Base-by-base conservation (phyloP, 2,797 vertebrate genomes). In the Enteromius radiatus region DNA sequence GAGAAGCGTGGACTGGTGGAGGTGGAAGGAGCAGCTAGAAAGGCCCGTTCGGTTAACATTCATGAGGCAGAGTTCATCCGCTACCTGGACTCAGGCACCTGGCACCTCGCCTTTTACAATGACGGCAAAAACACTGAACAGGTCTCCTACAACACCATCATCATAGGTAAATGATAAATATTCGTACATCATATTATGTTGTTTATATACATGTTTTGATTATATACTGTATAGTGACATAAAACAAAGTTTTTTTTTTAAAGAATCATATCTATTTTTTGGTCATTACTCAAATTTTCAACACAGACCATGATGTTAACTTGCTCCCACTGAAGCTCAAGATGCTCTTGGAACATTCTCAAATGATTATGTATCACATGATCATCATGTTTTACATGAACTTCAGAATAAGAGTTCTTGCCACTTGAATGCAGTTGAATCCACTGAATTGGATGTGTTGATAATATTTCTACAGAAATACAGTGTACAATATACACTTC, bases 31-130 rank as follows among this genome's bases (percentile, higher is more conserved):
- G 86, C 89, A 0, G 90, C 91, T 26, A 93, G 97, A 7, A 95
- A 95, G 87, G 84, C 94, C 0, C 94, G 98, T 74, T 98, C 97
- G 0, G 89, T 99, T 77, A 98, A 94, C 33, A 90, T 98, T 41
- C 97, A 98, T 0, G 97, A 99, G 86, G 97, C 97, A 0, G 97
- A 97, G 70, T 99, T 99, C 86, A 98, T 99, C 90, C 98, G 98
- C 89, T 99, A 96, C 91, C 90, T 99, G 90, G 98, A 98, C 90
- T 96, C 96, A 0, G 98, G 98, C n/a, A 97, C 98, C 91, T 99
- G 98, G 98, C 98, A 99, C 82, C 90, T 99, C 92, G 98, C 98
- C 6, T 98, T 99, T 91, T 99, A 99, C 91, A 99, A 99, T 0
- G 98, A 99, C 4, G 98, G 98, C 33, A 97, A 97, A 87, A 98